Conservation (phyloP, 2,113 vertebrate species). For the Hippocampus barbouri region DNA sequence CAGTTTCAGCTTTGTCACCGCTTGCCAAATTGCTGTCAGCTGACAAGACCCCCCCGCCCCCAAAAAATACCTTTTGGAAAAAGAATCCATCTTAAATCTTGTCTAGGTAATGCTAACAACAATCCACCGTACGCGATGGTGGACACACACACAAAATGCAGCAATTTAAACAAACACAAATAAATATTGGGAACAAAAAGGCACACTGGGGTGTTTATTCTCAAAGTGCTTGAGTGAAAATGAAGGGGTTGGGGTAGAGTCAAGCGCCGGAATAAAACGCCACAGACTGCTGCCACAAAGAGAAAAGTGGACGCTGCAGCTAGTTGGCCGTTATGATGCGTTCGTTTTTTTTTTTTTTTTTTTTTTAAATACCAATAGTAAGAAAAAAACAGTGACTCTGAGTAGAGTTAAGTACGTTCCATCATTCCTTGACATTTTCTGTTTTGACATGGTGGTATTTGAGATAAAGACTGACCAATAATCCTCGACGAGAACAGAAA, state of each 20-base stretch:
- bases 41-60: background rate
- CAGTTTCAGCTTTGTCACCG: slow-evolving; percentile 17
- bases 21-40: slow-evolving; percentile 11
- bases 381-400: no score
- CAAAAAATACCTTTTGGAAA: slow-evolving; percentile 2
- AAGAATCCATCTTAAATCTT: slow-evolving; percentile 28
- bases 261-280: slow-evolving; percentile 47
- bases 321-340: background rate
- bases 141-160: slow-evolving; percentile 12
- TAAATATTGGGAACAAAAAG: slow-evolving; percentile 12
- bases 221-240: slow-evolving; percentile 16
- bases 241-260: slow-evolving; percentile 36
- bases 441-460: no score
- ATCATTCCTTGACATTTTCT: no score
- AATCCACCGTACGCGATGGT: slow-evolving; percentile 5
- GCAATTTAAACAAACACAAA: background rate
- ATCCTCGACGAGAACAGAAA: no score
- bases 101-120: slow-evolving; percentile 15
- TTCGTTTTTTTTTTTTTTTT: no score
- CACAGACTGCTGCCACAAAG: slow-evolving; percentile 30
- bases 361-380: no score
- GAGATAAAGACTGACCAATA: no score
- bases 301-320: slow-evolving; percentile 17
- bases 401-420: no score
- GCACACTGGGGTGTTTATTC: slow-evolving; percentile 25